Evolutionary conservation across 2,888 invertebrate genomes (phyloP).

Genomic region (Hirtodrosophila confusa): DNA sequence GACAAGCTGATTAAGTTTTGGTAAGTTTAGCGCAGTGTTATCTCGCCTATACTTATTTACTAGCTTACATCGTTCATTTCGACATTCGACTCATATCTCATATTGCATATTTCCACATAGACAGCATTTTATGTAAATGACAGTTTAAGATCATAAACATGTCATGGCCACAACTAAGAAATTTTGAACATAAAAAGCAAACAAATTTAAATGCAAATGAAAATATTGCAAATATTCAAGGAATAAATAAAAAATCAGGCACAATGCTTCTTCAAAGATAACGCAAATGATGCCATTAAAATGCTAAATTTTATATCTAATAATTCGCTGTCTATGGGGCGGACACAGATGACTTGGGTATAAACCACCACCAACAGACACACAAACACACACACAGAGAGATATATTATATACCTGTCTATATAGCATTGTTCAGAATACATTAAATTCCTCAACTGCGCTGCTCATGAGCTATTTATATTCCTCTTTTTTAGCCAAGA

Average conservation of each 20-base stretch:
- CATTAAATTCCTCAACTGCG: constrained; percentile 3
- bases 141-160: constrained; percentile 58
- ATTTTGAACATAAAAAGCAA: constrained; percentile 15
- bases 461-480: constrained; percentile 24
- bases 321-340: constrained; percentile 11
- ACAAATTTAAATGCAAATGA: constrained; percentile 72
- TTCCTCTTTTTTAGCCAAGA: constrained; percentile 5
- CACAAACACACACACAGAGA: no score
- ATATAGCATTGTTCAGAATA: constrained; percentile 11
- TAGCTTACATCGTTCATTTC: no score
- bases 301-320: constrained; percentile 43
- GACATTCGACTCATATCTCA: no score
- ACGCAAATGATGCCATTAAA: constrained; percentile 55
- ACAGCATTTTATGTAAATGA: constrained; percentile 55
- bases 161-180: constrained; percentile 33
- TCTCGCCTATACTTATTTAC: no score
- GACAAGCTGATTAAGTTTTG: no score
- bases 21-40: no score
- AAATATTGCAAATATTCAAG: constrained; percentile 40
- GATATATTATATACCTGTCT: no score
- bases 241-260: constrained; percentile 44
- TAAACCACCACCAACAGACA: neutral
- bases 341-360: neutral
- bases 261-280: constrained; percentile 32
- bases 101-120: constrained; percentile 56